These are phyloP conservation scores for Hybognathus amarus DNA, from an alignment of 2,797 vertebrate genomes.

Conservation along the genomic window DNA sequence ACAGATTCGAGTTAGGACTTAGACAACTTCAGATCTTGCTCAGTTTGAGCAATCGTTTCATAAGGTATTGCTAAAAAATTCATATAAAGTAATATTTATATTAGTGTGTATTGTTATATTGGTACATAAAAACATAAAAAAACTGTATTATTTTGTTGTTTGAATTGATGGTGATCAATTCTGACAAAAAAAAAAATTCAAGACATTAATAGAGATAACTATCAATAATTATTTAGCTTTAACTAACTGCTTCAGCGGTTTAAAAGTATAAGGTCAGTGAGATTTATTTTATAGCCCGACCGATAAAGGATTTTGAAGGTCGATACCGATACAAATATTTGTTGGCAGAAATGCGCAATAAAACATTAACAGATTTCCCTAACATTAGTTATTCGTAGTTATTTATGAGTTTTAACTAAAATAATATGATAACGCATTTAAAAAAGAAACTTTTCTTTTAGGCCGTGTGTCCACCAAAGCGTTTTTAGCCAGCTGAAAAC, in stretches of 20 bases:
- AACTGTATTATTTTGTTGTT: too few species aligned
- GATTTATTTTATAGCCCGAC: not conserved
- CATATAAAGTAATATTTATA: not conserved
- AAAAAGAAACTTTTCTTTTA: too few species aligned
- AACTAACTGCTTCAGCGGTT: not conserved
- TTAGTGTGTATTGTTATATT: not conserved
- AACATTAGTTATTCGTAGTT: too few species aligned
- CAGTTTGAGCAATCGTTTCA: not conserved
- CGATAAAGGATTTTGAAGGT: too few species aligned
- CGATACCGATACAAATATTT: too few species aligned
- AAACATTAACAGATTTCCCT: too few species aligned
- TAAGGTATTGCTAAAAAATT: not conserved
- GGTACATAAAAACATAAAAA: too few species aligned
- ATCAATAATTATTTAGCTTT: not conserved
- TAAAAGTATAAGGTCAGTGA: not conserved
- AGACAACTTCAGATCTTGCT: not conserved
- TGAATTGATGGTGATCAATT: not conserved
- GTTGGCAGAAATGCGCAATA: too few species aligned
- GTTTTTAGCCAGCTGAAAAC: too few species aligned
- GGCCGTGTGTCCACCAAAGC: too few species aligned
- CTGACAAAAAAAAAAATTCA: not conserved
- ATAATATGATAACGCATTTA: too few species aligned
- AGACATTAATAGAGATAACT: not conserved
- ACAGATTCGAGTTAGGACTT: not conserved
- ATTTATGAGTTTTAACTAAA: too few species aligned